These are phyloP conservation scores for Microcaecilia unicolor DNA, from an alignment of 2,797 vertebrate species.

Conservation along the genomic window DNA sequence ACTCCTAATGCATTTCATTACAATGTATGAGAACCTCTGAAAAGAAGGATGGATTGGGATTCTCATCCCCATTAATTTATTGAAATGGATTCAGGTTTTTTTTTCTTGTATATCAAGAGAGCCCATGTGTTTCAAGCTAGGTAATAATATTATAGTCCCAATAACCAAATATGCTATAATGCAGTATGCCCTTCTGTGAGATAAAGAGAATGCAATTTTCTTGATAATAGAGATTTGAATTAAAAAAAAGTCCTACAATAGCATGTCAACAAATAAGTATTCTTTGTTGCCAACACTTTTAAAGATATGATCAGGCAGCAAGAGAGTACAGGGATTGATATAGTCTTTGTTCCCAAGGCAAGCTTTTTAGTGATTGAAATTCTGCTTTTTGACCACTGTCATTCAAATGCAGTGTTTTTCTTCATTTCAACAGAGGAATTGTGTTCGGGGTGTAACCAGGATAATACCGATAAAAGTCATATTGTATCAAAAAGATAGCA, in stretches of 20 bases:
- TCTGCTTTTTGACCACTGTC: neutral
- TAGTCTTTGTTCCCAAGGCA: constrained; percentile 30
- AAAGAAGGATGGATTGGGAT: constrained; percentile 66
- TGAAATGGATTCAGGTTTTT: constrained; percentile 65
- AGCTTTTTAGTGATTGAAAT: constrained; percentile 34
- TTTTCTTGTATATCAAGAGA: constrained; percentile 56
- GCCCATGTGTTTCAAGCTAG: constrained; percentile 63
- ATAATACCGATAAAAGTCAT: constrained; percentile 28
- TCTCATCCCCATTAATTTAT: constrained; percentile 72
- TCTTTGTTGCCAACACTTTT: constrained; percentile 40
- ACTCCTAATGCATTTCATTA: constrained; percentile 74
- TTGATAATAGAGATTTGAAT: constrained; percentile 43
- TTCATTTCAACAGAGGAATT: constrained; percentile 39
- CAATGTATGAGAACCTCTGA: constrained; percentile 68
- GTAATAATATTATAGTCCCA: constrained; percentile 59
- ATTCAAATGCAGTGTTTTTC: constrained; percentile 37
- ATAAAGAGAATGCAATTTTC: constrained; percentile 48
- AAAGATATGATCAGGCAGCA: constrained; percentile 36
- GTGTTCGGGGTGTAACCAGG: constrained; percentile 27
- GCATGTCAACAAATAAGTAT: constrained; percentile 46
- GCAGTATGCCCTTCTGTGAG: constrained; percentile 34
- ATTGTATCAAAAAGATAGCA: constrained; percentile 37
- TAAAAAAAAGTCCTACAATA: constrained; percentile 46
- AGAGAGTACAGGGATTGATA: constrained; percentile 29
- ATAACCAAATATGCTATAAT: constrained; percentile 56